Base-by-base conservation (phyloP, 2,797 vertebrate genomes). In the Centroberyx gerrardi region DNA sequence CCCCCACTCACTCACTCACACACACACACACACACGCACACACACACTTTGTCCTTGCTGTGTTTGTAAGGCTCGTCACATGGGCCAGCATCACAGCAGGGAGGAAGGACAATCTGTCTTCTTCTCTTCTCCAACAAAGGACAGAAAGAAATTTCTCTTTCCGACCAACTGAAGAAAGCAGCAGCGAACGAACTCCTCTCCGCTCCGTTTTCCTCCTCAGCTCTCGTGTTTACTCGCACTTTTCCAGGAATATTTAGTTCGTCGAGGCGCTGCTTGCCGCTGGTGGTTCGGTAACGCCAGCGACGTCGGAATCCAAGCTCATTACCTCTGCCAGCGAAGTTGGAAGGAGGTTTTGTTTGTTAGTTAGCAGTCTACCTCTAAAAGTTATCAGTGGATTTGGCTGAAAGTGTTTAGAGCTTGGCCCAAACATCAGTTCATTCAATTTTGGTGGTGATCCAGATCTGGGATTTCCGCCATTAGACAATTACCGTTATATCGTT, bases 41-140 rank as follows among this genome's bases (percentile, higher is more conserved):
- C 7, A 17, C 56, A 58, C n/a, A 27, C 67, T 78, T 56, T 70
- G 73, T 78, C 80, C 80, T 84, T 84, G 69, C 44, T 48, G 0
- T 62, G 64, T 87, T 67, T 78, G 65, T 31, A 59, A 40, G 62
- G 59, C 69, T 60, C 2, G 67, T 62, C 65, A 56, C 66, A 56
- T n/a, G 36, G 72, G 65, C 78, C 81, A 63, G 40, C 38, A 42
- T 76, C 85, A 51, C 85, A 83, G 75, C 73, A 53, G 81, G 84
- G 65, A 71, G 62, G 14, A 2, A 12, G 22, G 56, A 79, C 82
- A 82, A 66, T 81, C 80, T 85, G 79, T 67, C 73, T 87, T 69
- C 73, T 86, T 49, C 78, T 74, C 72, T 77, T 73, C 70, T 78
- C 55, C 66, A 84, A 72, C 71, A 85, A 78, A 85, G 62, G 49